Evolutionary conservation across 2,113 vertebrate species (phyloP).

Genomic region (Emberiza fucata): DNA sequence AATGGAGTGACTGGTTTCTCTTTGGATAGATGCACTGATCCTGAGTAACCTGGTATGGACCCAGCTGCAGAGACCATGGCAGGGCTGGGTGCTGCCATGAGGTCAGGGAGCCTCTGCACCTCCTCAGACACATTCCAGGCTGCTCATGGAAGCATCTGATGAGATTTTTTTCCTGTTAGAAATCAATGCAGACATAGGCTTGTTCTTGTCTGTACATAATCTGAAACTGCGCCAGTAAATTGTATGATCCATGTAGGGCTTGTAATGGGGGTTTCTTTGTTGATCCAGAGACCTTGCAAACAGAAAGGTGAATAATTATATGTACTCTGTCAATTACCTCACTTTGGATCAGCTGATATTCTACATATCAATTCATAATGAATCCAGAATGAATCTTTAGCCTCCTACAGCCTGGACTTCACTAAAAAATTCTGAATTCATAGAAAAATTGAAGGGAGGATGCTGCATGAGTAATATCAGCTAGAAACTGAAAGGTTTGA

Average conservation of each 20-base stretch:
- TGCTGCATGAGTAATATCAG: neutral
- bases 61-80: neutral
- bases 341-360: conserved; percentile 12
- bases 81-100: neutral
- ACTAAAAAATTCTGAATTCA: neutral
- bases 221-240: neutral
- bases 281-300: conserved; percentile 54
- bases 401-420: neutral
- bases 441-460: neutral
- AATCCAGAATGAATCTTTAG: conserved; percentile 4
- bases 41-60: accelerated
- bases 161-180: neutral
- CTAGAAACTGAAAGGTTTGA: neutral
- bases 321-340: conserved; percentile 44
- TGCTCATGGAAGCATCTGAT: neutral
- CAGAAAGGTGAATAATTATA: conserved; percentile 50
- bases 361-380: conserved; percentile 23
- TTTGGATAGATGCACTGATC: neutral
- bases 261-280: conserved; percentile 38
- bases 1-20: accelerated
- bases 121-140: neutral
- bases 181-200: neutral
- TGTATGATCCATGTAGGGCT: neutral
- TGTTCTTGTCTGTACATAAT: neutral
- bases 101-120: neutral